A percentile compares a stretch with the other conserved stretches of the same genome.
Conservation (phyloP, 1,140 invertebrate species). For the Drosophila lacteicornis region DNA sequence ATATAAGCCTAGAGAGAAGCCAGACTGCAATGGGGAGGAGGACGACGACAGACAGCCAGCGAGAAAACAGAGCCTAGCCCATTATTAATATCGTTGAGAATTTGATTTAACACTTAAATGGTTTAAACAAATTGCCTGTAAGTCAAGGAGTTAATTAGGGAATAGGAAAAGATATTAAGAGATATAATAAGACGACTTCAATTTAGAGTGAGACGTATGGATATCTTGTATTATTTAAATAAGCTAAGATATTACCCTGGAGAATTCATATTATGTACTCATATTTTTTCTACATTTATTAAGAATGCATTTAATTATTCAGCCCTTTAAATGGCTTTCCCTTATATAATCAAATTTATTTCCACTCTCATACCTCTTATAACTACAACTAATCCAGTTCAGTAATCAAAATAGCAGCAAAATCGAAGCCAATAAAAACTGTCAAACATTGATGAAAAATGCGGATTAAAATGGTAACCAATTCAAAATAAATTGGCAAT, state of each 20-base stretch:
- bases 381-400: constrained; percentile 6
- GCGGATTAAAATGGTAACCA: constrained; percentile 11
- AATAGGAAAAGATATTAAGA: neutral
- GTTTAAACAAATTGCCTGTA: constrained; percentile 24
- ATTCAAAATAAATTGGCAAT: constrained; percentile 30
- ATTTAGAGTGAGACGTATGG: neutral
- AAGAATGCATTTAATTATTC: neutral
- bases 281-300: neutral
- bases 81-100: constrained; percentile 57
- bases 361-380: neutral
- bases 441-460: constrained; percentile 10
- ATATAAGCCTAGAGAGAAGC: constrained; percentile 30
- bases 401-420: constrained; percentile 4
- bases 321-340: neutral
- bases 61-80: constrained; percentile 26
- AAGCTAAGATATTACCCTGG: neutral
- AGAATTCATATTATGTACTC: neutral
- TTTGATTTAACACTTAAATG: constrained; percentile 53
- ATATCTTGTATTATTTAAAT: neutral
- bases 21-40: constrained; percentile 14
- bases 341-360: neutral
- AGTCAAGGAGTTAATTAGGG: constrained; percentile 7
- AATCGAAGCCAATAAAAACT: constrained; percentile 6
- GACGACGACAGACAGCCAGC: neutral
- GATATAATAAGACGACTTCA: neutral